Percentiles rank a stretch among this genome's conserved stretches.
These are phyloP conservation scores for Elymnias hypermnestra DNA, from an alignment of 1,140 invertebrate genomes.

Conservation along the genomic window DNA sequence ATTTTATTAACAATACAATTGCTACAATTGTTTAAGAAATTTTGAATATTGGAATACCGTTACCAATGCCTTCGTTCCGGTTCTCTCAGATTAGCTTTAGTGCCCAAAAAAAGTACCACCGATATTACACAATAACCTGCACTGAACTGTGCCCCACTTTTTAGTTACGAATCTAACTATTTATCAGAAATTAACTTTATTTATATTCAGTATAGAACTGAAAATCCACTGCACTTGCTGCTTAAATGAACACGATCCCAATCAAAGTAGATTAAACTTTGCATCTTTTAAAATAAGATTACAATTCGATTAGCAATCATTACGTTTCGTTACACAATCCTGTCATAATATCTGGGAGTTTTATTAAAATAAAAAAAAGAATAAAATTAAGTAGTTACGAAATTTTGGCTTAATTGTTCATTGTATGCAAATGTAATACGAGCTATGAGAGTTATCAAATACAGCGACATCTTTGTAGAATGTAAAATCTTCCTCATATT, in stretches of 20 bases:
- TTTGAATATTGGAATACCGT: constrained; percentile 10
- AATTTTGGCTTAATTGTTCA: constrained; percentile 14
- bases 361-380: constrained; percentile 14
- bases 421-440: constrained; percentile 11
- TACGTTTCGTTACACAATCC: constrained; percentile 20
- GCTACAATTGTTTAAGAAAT: too few species aligned
- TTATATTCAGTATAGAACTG: neutral
- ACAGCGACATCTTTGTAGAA: neutral
- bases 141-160: constrained; percentile 15
- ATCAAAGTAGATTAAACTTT: neutral
- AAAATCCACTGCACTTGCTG: neutral
- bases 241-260: neutral
- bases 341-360: constrained; percentile 25
- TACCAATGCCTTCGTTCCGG: constrained; percentile 17
- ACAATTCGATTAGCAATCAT: neutral
- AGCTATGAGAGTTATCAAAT: neutral
- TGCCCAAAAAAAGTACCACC: constrained; percentile 13
- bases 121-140: constrained; percentile 18
- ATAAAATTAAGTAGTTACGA: constrained; percentile 9
- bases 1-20: too few species aligned
- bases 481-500: too few species aligned
- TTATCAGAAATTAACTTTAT: constrained; percentile 7
- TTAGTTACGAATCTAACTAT: constrained; percentile 7
- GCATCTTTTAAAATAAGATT: neutral
- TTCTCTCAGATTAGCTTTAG: constrained; percentile 14